Evolutionary conservation across 2,888 invertebrate genomes (phyloP).

Genomic region (Ophioninae sp.): DNA sequence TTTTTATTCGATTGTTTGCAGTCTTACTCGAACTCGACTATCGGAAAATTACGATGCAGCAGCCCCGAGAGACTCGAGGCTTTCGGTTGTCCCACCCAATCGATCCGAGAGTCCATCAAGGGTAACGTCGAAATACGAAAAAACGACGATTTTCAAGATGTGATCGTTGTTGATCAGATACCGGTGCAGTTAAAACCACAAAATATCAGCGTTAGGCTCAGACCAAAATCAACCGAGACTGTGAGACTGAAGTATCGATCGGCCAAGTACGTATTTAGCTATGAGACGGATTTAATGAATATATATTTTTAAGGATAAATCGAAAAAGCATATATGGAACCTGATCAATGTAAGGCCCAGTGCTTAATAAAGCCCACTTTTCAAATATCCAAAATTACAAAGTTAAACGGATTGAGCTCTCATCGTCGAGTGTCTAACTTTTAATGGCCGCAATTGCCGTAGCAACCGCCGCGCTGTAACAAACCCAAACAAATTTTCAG

Average conservation of each 20-base stretch:
- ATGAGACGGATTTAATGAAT: too few species aligned
- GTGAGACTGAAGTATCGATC: conserved; percentile 87
- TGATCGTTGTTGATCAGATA: conserved; percentile 78
- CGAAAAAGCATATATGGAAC: too few species aligned
- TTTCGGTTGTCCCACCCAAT: conserved; percentile 67
- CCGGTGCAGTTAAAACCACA: conserved; percentile 88
- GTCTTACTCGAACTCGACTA: conserved; percentile 70
- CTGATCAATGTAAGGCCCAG: too few species aligned
- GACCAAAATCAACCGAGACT: conserved; percentile 84
- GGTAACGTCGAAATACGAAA: conserved; percentile 57
- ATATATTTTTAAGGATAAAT: too few species aligned
- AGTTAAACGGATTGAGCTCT: too few species aligned
- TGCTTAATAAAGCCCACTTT: too few species aligned
- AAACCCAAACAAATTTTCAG: too few species aligned
- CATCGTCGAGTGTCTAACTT: too few species aligned
- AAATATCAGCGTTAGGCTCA: conserved; percentile 83
- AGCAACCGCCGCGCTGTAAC: too few species aligned
- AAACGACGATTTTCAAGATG: conserved; percentile 82
- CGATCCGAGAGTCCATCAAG: conserved; percentile 62
- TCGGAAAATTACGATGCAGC: conserved; percentile 71
- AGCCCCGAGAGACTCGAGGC: conserved; percentile 64
- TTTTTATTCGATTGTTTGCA: conserved; percentile 35
- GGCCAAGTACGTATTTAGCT: conserved; percentile 81
- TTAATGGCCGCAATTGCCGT: too few species aligned
- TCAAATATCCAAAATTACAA: too few species aligned